These are phyloP conservation scores for Panzeria rudis DNA, from an alignment of 2,888 invertebrate genomes.

Conservation along the genomic window DNA sequence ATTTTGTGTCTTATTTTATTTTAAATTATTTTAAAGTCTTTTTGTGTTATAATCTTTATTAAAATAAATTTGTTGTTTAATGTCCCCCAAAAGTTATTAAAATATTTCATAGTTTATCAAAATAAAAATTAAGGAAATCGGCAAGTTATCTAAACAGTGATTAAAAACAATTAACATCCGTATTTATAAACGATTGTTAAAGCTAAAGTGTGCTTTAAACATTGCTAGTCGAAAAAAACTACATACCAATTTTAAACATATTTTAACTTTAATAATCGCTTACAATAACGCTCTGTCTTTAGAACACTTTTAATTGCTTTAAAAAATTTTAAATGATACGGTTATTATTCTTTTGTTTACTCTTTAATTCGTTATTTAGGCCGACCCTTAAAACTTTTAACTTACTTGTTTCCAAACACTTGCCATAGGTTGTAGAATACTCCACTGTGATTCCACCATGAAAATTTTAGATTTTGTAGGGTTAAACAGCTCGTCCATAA, in stretches of 20 bases:
- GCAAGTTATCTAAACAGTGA: background rate
- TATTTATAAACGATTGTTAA: background rate
- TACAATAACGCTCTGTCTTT: background rate
- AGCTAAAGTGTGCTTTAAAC: background rate
- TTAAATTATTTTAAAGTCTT: constrained; percentile 66
- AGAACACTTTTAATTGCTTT: background rate
- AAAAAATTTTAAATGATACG: background rate
- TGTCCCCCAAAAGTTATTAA: constrained; percentile 40
- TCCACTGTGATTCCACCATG: constrained; percentile 55
- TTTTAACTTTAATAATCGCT: background rate
- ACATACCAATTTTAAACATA: background rate
- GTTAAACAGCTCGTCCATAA: constrained; percentile 66
- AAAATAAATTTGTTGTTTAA: constrained; percentile 47
- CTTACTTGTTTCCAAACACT: constrained; percentile 21
- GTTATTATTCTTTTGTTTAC: background rate
- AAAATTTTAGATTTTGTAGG: constrained; percentile 60
- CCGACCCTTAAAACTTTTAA: background rate
- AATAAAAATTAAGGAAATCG: background rate
- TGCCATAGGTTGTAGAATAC: constrained; percentile 56
- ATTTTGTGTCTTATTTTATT: constrained; percentile 53
- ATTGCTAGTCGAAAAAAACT: background rate
- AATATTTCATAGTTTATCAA: background rate
- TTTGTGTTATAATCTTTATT: constrained; percentile 60
- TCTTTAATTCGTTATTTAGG: background rate
- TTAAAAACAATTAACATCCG: background rate